Percentiles rank a stretch among this genome's conserved stretches.
Conservation (phyloP, 2,797 vertebrate genomes). For the Sebastes miniatus region DNA sequence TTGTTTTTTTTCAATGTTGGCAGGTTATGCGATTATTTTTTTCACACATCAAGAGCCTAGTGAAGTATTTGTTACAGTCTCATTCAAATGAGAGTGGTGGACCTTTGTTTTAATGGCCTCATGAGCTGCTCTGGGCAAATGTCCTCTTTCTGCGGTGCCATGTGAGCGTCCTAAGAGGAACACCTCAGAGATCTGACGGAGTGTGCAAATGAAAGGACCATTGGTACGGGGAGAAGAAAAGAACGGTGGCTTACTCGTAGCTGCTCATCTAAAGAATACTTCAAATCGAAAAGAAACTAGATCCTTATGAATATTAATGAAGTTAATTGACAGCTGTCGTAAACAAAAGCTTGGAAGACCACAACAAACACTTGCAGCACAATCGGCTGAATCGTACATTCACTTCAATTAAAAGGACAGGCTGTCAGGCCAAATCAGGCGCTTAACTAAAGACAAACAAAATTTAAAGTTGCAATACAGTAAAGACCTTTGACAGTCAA, state of each 20-base stretch:
- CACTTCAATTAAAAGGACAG: constrained; percentile 48
- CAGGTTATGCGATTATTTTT: background rate
- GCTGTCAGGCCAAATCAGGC: constrained; percentile 41
- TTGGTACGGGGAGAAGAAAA: constrained; percentile 35
- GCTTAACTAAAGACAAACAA: constrained; percentile 46
- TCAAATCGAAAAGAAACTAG: constrained; percentile 47
- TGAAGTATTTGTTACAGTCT: constrained; percentile 45
- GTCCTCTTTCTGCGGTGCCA: constrained; percentile 46
- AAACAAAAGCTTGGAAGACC: constrained; percentile 65
- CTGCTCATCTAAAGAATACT: constrained; percentile 66
- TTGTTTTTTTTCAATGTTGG: background rate
- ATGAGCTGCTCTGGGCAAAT: constrained; percentile 48
- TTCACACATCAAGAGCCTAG: constrained; percentile 14
- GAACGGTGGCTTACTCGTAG: constrained; percentile 61
- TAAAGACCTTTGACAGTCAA: background rate
- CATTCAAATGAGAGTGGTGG: constrained; percentile 31
- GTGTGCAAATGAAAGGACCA: constrained; percentile 61
- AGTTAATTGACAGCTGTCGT: constrained; percentile 71
- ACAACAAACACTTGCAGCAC: constrained; percentile 71
- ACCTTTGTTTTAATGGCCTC: constrained; percentile 44
- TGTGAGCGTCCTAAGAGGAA: constrained; percentile 55
- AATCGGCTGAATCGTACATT: constrained; percentile 49
- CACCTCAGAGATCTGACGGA: constrained; percentile 66
- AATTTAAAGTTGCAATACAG: constrained; percentile 13
- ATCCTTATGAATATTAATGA: constrained; percentile 80